Conservation (phyloP, 2,888 invertebrate genomes). For the Zelleria hepariella region DNA sequence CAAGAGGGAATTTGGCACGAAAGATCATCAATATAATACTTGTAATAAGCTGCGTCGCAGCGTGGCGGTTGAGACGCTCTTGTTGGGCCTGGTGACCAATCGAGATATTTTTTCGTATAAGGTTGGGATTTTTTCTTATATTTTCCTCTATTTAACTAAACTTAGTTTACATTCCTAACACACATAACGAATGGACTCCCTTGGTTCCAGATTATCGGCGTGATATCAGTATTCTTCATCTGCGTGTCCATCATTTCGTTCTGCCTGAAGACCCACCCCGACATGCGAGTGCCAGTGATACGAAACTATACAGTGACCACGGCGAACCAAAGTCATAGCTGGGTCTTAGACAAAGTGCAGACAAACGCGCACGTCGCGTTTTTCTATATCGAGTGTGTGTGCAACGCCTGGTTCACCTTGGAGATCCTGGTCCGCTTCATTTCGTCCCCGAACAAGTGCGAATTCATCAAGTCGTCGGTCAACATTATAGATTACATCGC, state of each 20-base stretch:
- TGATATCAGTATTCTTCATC: slow-evolving; percentile 99
- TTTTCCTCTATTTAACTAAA: no score
- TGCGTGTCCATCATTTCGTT: slow-evolving; percentile 99
- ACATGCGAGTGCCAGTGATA: slow-evolving; percentile 94
- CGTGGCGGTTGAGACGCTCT: no score
- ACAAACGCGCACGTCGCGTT: slow-evolving; percentile 98
- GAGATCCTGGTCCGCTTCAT: slow-evolving; percentile 95
- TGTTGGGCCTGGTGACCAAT: no score
- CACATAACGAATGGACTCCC: no score
- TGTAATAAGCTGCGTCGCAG: no score
- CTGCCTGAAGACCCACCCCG: slow-evolving; percentile 99
- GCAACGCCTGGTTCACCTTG: slow-evolving; percentile 99
- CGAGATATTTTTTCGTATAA: no score
- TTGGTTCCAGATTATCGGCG: slow-evolving; percentile 92
- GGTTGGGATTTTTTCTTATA: no score
- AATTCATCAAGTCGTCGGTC: slow-evolving; percentile 95
- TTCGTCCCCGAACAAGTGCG: slow-evolving; percentile 93
- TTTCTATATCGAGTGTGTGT: slow-evolving; percentile 98
- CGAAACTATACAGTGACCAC: slow-evolving; percentile 84
- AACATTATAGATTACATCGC: slow-evolving; percentile 99
- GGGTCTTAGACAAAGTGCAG: slow-evolving; percentile 90
- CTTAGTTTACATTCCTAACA: no score
- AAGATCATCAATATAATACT: no score
- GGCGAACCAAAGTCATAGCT: slow-evolving; percentile 80
- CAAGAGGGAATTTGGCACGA: no score